These are phyloP conservation scores for Saccostrea cuccullata DNA, from an alignment of 1,140 invertebrate genomes.

Conservation along the genomic window DNA sequence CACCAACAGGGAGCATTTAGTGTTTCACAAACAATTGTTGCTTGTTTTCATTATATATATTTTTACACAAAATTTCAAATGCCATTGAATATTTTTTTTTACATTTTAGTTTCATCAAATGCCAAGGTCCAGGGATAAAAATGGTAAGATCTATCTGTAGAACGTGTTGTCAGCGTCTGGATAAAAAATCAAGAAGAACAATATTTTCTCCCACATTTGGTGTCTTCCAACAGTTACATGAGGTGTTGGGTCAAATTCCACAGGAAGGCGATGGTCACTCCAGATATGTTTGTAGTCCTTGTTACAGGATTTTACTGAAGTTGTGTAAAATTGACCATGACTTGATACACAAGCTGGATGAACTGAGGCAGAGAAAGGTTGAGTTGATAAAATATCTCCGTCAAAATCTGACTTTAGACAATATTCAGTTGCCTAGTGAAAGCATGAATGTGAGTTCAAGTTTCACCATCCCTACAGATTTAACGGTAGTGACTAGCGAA, in stretches of 20 bases:
- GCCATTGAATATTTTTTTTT: too few relatives aligned
- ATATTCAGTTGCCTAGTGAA: not conserved
- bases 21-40: too few relatives aligned
- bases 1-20: too few relatives aligned
- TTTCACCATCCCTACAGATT: not conserved
- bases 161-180: not conserved
- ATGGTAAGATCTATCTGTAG: not conserved
- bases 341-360: not conserved
- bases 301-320: not conserved
- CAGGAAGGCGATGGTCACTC: too few relatives aligned
- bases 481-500: too few relatives aligned
- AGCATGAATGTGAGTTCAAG: not conserved
- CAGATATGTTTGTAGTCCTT: not conserved
- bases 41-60: too few relatives aligned
- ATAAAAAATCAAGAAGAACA: not conserved
- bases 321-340: not conserved
- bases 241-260: not conserved
- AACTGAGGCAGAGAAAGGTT: not conserved
- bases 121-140: not conserved
- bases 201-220: not conserved
- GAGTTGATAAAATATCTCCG: not conserved
- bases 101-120: not conserved
- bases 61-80: too few relatives aligned
- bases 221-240: not conserved
- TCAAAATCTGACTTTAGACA: not conserved